These are phyloP conservation scores for Cyphomyrmex costatus DNA, from an alignment of 1,140 invertebrate species.

Conservation along the genomic window DNA sequence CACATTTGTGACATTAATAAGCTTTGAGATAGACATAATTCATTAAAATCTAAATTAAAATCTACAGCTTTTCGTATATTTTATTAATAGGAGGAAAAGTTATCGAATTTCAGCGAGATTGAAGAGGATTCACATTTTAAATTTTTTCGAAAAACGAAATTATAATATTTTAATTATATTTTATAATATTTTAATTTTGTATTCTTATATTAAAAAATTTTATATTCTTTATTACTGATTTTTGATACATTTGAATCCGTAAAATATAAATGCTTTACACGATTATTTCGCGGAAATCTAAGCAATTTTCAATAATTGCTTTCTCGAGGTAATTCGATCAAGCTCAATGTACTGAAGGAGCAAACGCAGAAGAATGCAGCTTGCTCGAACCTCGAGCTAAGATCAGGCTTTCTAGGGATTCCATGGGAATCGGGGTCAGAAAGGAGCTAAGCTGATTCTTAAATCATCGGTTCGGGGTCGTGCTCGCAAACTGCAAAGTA, in stretches of 20 bases:
- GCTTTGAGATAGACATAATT: constrained; percentile 8
- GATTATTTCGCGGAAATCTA: background rate
- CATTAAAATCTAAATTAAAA: constrained; percentile 11
- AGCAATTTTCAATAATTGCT: background rate
- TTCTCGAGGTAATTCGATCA: background rate
- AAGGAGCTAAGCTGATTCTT: constrained; percentile 38
- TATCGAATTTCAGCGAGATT: background rate
- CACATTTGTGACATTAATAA: constrained; percentile 2
- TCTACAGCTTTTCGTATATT: background rate
- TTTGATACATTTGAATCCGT: background rate
- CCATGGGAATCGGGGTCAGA: constrained; percentile 3
- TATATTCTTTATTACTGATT: background rate
- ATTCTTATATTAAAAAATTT: background rate
- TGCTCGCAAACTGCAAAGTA: background rate
- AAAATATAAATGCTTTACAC: background rate
- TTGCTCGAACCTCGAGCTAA: background rate
- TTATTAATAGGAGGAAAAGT: background rate
- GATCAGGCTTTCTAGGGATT: constrained; percentile 26
- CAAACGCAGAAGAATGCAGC: constrained; percentile 5
- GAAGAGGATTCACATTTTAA: background rate
- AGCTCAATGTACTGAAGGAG: background rate
- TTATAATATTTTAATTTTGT: background rate
- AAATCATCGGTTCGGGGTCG: constrained; percentile 18
- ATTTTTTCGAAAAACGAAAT: background rate
- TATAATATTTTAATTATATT: background rate